Base-by-base conservation (phyloP, 2,797 vertebrate genomes). In the Centropyge bicolor region DNA sequence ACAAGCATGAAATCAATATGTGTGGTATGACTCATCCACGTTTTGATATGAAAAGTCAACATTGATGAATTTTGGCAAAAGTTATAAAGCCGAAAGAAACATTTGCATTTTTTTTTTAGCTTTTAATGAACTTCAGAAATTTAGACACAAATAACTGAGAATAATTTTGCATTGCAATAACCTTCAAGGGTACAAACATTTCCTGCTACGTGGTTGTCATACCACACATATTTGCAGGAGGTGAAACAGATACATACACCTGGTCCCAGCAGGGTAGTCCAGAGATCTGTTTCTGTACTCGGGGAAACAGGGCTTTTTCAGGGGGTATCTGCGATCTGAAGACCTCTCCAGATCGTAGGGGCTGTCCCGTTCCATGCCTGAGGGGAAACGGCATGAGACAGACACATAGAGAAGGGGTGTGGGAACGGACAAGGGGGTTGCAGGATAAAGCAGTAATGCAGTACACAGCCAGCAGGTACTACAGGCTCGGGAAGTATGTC, bases 201-300 rank as follows among this genome's bases (percentile, higher is more conserved):
- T 63, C 27, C 22, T 3, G 59, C 9, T 19, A 8, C 62, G 43
- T 36, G 63, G n/a, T 3, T 3, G 68, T 81, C 84, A 77, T 60
- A 75, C 61, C 73, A 35, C 73, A 84, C 86, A 82, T 77, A 89
- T 74, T 35, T 36, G 48, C 81, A 74, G 74, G 76, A 76, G 74
- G 67, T 61, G 74, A 87, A 81, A 86, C 86, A 70, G 81, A 92
- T 87, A 90, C 92, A 89, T 91, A 93, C 91, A 93, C 78, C 88
- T 74, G 80, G 85, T 82, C 90, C 93, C 94, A 63, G 86, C 78
- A 60, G 94, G 88, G 85, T 70, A 93, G 85, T 96, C 95, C 95
- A 96, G 78, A 86, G 95, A 96, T 90, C 90, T 92, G 93, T 94
- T 94, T 95, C 93, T 94, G 91, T 91, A 92, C 76, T 94, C 93